Percentiles rank a stretch among this genome's conserved stretches.
Conservation (phyloP, 2,797 vertebrate species). For the Dipus sagitta region DNA sequence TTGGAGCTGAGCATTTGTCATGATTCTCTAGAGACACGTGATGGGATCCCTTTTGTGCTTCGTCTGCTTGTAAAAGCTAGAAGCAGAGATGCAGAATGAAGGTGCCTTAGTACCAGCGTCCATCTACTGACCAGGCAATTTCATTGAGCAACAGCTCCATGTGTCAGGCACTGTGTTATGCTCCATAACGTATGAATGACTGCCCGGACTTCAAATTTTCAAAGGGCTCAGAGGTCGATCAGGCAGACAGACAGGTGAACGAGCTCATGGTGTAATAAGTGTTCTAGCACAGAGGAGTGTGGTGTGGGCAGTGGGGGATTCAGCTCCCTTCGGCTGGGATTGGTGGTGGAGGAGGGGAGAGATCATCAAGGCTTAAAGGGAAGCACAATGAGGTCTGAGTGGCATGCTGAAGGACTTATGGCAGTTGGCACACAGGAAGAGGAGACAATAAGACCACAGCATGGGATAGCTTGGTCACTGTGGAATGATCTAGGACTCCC, state of each 20-base stretch:
- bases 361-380: background rate
- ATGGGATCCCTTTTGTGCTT: conserved; percentile 52
- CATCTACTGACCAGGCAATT: background rate
- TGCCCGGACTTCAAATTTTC: background rate
- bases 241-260: background rate
- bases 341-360: too few species aligned
- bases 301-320: too few species aligned
- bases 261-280: accelerated
- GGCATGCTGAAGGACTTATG: background rate
- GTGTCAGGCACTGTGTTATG: background rate
- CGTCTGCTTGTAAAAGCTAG: conserved; percentile 1
- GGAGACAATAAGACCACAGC: background rate
- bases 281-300: background rate
- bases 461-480: background rate
- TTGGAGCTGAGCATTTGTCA: conserved; percentile 33
- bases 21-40: conserved; percentile 28
- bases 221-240: background rate
- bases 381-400: background rate
- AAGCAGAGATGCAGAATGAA: conserved; percentile 24
- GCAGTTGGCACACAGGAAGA: background rate
- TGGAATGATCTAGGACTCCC: background rate
- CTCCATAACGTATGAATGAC: background rate
- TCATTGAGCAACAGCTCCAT: background rate
- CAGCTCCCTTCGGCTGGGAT: background rate
- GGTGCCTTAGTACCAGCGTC: background rate